A percentile compares a stretch with the other conserved stretches of the same genome.
phyloP scores from a whole-genome alignment of 2,797 vertebrate genomes.

The Artibeus jamaicensis region DNA sequence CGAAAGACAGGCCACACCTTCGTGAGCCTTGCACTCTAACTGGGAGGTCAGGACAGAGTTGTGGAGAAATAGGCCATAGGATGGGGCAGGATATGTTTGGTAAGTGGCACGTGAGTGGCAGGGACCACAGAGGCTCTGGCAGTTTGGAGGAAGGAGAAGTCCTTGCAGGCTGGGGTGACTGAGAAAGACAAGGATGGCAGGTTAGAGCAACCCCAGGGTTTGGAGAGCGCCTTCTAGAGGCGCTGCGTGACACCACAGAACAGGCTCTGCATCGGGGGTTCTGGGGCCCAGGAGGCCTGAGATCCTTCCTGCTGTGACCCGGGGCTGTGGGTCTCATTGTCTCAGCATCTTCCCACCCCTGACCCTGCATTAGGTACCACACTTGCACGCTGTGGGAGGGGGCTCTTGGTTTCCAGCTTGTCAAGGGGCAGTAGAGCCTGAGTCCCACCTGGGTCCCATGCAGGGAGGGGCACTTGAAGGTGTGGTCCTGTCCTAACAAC shows the following conservation, averaged over 20 bases:
- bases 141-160: background rate
- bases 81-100: background rate
- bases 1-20: background rate
- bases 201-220: background rate
- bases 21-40: background rate
- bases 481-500: background rate
- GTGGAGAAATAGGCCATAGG: background rate
- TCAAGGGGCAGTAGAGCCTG: background rate
- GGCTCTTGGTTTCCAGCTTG: background rate
- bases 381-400: accelerated
- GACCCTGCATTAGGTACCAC: background rate
- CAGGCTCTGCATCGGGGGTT: background rate
- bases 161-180: background rate
- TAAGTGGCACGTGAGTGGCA: background rate
- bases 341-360: background rate
- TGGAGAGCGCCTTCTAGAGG: no score
- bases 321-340: background rate
- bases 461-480: background rate
- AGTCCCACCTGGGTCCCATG: background rate
- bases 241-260: accelerated
- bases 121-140: background rate
- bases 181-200: background rate
- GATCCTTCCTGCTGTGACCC: background rate
- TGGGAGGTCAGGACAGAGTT: background rate
- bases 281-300: background rate